These are phyloP conservation scores for Leptura quadrifasciata DNA, from an alignment of 2,888 invertebrate species.

Conservation along the genomic window DNA sequence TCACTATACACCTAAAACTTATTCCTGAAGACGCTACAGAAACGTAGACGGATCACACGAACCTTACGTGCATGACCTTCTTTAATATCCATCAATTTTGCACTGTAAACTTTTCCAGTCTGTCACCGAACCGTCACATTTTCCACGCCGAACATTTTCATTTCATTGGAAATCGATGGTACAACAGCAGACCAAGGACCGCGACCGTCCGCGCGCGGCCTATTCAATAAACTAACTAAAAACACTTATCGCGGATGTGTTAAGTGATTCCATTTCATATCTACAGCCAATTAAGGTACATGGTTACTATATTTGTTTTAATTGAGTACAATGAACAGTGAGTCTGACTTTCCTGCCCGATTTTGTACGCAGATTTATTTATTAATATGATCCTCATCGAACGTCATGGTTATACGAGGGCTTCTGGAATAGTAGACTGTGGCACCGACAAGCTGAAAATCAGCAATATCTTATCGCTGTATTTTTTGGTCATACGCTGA, in stretches of 20 bases:
- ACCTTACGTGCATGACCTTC: neutral
- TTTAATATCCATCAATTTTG: neutral
- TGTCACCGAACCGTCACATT: conserved; percentile 3
- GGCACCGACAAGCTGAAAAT: no score
- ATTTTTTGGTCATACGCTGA: no score
- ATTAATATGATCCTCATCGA: conserved; percentile 11
- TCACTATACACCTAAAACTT: neutral
- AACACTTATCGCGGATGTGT: conserved; percentile 58
- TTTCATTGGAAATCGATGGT: conserved; percentile 22
- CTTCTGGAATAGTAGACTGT: neutral
- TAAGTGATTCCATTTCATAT: conserved; percentile 55
- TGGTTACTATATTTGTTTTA: conserved; percentile 53
- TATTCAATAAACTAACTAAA: conserved; percentile 44
- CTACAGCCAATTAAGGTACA: conserved; percentile 58
- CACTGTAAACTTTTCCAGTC: neutral
- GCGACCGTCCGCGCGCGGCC: conserved; percentile 46
- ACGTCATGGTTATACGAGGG: neutral
- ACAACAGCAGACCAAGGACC: conserved; percentile 40
- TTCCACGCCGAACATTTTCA: conserved; percentile 22
- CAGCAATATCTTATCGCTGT: no score
- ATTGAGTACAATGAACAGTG: conserved; percentile 53
- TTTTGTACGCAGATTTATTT: conserved; percentile 5
- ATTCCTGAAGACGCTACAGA: neutral
- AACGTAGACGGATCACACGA: neutral
- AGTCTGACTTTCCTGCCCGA: conserved; percentile 13